These are phyloP conservation scores for Cranoglanis bouderius DNA, from an alignment of 2,113 vertebrate species.

Conservation along the genomic window DNA sequence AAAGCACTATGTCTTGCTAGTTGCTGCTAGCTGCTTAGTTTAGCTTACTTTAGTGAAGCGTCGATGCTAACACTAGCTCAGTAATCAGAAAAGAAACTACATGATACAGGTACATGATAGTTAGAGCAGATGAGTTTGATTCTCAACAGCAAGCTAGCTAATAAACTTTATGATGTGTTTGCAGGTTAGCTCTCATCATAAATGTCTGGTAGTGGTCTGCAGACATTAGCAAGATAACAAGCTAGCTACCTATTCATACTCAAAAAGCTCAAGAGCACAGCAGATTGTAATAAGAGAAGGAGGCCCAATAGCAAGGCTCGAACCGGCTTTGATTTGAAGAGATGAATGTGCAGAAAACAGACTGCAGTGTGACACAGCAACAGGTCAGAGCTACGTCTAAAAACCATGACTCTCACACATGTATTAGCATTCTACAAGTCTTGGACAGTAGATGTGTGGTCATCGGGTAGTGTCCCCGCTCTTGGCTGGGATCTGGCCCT, in stretches of 20 bases:
- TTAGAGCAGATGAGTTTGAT: not conserved
- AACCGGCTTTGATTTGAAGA: not conserved
- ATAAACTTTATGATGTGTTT: not conserved
- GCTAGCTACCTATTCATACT: not conserved
- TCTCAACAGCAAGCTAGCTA: not conserved
- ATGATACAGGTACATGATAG: not conserved
- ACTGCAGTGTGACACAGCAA: constrained; percentile 46
- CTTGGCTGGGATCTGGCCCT: constrained; percentile 62
- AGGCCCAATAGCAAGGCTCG: not conserved
- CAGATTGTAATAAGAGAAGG: not conserved
- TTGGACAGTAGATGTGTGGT: constrained; percentile 1
- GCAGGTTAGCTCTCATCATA: not conserved
- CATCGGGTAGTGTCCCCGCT: constrained; percentile 52
- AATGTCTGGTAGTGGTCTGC: not conserved
- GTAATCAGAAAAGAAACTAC: not conserved
- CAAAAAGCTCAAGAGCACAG: constrained; percentile 2
- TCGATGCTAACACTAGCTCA: not conserved
- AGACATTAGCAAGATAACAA: constrained; percentile 5
- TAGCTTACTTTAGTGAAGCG: no score
- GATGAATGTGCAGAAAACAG: not conserved
- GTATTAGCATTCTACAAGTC: constrained; percentile 9
- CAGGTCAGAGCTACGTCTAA: constrained; percentile 47
- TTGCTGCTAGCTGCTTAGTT: not conserved
- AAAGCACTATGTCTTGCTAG: not conserved
- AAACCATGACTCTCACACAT: constrained; percentile 8